These are phyloP conservation scores for Pantherophis alleghaniensis DNA, from an alignment of 2,797 vertebrate genomes.

Conservation along the genomic window DNA sequence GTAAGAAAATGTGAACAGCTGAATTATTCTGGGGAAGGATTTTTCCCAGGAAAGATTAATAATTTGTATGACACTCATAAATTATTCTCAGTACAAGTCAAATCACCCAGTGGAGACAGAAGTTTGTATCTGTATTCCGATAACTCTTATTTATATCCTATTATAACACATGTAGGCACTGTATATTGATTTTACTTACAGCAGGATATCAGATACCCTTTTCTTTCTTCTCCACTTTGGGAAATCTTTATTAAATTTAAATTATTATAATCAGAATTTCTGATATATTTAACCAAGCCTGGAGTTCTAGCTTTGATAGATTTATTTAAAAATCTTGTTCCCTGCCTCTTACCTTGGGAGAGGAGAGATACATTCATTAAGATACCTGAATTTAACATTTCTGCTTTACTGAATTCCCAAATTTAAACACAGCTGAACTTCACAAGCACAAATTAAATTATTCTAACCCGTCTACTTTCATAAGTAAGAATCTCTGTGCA, in stretches of 20 bases:
- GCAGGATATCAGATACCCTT: neutral
- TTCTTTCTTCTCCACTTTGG: neutral
- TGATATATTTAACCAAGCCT: neutral
- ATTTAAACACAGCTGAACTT: neutral
- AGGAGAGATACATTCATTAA: neutral
- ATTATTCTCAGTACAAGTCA: neutral
- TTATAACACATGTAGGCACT: neutral
- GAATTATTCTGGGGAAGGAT: neutral
- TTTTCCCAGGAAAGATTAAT: neutral
- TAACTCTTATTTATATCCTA: neutral
- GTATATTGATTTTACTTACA: neutral
- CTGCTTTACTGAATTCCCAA: neutral
- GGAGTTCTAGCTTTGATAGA: neutral
- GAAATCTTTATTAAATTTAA: neutral
- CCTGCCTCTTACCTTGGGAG: neutral
- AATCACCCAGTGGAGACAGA: neutral
- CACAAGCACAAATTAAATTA: neutral
- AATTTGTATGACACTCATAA: neutral
- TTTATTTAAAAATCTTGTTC: neutral
- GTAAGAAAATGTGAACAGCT: neutral
- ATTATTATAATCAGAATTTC: neutral
- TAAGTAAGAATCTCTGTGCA: accelerated
- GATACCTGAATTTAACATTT: neutral
- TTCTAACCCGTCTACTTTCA: neutral
- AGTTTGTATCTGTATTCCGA: neutral